Evolutionary conservation across 2,888 invertebrate genomes (phyloP).

Genomic region (Emmelina monodactyla): DNA sequence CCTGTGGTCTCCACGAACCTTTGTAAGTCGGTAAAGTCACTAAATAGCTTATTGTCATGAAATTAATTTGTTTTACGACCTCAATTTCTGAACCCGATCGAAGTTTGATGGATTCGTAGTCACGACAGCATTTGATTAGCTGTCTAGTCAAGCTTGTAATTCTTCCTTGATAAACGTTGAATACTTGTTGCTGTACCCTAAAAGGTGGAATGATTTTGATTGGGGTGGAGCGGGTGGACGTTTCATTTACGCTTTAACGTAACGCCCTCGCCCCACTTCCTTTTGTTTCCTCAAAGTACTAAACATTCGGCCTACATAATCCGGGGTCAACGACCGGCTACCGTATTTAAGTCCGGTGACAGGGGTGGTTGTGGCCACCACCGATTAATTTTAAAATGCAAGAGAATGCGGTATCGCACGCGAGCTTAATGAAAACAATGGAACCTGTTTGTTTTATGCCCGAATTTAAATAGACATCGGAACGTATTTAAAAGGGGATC

Average conservation of each 20-base stretch:
- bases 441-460: conserved; percentile 10
- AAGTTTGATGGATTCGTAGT: no score
- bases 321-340: conserved; percentile 46
- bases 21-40: no score
- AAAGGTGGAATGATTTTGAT: neutral
- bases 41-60: no score
- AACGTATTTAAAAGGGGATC: no score
- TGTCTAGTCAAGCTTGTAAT: no score
- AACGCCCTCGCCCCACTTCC: conserved; percentile 36
- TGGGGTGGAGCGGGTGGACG: neutral
- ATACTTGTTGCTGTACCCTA: neutral
- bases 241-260: conserved; percentile 14
- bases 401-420: conserved; percentile 43
- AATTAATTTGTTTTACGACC: no score
- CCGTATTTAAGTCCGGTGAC: conserved; percentile 33
- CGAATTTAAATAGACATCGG: conserved; percentile 1
- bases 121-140: no score
- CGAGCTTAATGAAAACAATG: conserved; percentile 20
- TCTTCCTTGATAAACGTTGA: neutral
- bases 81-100: no score
- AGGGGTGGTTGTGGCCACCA: conserved; percentile 34
- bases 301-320: conserved; percentile 51
- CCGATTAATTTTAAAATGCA: conserved; percentile 56
- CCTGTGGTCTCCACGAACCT: no score
- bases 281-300: conserved; percentile 37